Evolutionary conservation across 2,888 invertebrate species (phyloP).

Genomic region (Trissolcus brochymenae): DNA sequence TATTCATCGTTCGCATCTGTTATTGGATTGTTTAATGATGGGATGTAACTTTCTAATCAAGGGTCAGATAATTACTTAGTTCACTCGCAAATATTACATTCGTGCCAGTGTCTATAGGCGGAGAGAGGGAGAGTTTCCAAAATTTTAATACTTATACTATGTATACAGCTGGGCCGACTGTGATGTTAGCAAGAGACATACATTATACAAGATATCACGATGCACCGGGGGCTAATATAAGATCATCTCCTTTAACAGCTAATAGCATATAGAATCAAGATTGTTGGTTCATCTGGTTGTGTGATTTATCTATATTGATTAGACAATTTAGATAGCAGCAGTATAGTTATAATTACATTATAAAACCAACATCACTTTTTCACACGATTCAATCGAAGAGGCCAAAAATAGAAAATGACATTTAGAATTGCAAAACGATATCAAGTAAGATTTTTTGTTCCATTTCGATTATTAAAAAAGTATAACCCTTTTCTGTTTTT

Average conservation of each 20-base stretch:
- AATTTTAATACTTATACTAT: neutral
- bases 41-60: constrained; percentile 16
- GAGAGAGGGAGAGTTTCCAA: too few relatives aligned
- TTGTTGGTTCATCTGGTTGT: constrained; percentile 9
- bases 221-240: neutral
- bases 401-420: too few relatives aligned
- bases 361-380: neutral
- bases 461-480: too few relatives aligned
- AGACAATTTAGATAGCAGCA: constrained; percentile 12
- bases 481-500: neutral
- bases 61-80: neutral
- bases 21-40: constrained; percentile 23
- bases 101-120: too few relatives aligned
- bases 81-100: neutral
- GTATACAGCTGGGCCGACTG: neutral
- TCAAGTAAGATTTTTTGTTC: too few relatives aligned
- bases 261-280: constrained; percentile 21
- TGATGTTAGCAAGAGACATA: neutral
- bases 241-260: constrained; percentile 12
- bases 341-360: neutral
- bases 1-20: constrained; percentile 16
- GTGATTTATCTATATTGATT: constrained; percentile 17
- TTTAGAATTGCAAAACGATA: neutral
- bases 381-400: neutral
- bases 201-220: neutral